Evolutionary conservation across 2,797 vertebrate genomes (phyloP).

Genomic region (Dipus sagitta): DNA sequence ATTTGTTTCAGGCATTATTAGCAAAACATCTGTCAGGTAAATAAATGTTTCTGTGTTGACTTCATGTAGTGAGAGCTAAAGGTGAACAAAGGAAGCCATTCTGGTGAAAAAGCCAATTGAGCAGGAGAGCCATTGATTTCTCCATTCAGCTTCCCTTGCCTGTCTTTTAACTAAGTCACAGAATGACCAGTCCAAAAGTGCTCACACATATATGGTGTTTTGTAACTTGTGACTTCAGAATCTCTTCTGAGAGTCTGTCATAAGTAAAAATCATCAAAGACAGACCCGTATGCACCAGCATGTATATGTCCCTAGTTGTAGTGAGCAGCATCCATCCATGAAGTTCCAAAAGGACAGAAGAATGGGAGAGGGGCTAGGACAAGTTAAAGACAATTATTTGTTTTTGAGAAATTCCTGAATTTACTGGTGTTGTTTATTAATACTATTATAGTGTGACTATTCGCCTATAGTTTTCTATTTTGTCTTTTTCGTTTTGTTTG

Average conservation of each 20-base stretch:
- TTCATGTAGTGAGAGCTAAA: conserved; percentile 18
- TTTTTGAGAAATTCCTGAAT: neutral
- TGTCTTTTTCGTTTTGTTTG: no score
- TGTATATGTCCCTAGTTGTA: neutral
- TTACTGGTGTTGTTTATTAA: neutral
- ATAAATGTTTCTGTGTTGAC: neutral
- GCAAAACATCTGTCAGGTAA: conserved; percentile 11
- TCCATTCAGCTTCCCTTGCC: neutral
- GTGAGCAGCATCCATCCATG: neutral
- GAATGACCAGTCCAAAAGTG: neutral
- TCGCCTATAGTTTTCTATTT: neutral
- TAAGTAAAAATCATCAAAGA: neutral
- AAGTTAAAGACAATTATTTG: neutral
- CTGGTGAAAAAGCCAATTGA: neutral
- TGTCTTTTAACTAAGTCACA: conserved; percentile 13
- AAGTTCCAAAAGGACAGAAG: neutral
- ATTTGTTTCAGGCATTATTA: conserved; percentile 21
- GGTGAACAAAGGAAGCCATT: neutral
- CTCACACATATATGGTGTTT: neutral
- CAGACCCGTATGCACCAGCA: neutral
- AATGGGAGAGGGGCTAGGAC: neutral
- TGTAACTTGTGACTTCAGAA: conserved; percentile 1
- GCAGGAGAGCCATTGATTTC: neutral
- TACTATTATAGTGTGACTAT: neutral
- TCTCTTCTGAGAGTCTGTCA: neutral